Percentiles rank a stretch among this genome's conserved stretches.
phyloP scores from a whole-genome alignment of 2,888 invertebrate species.

The Chymomyza amoena region DNA sequence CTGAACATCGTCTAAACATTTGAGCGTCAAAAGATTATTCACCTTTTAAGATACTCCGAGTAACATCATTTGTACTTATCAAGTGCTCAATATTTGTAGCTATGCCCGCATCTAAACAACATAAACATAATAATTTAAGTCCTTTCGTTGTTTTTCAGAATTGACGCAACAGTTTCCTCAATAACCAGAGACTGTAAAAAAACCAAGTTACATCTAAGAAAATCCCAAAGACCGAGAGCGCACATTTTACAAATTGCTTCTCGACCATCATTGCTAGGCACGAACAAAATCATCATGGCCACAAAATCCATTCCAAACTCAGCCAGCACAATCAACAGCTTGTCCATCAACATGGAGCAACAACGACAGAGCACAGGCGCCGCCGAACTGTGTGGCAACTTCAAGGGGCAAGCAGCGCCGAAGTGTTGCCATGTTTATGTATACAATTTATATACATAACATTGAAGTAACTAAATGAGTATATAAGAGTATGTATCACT shows the following conservation, averaged over 20 bases:
- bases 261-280: neutral
- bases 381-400: conserved; percentile 1
- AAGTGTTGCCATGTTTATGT: neutral
- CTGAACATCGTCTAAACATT: neutral
- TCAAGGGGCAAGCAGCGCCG: conserved; percentile 1
- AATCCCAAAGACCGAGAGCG: neutral
- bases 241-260: neutral
- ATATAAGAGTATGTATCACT: conserved; percentile 39
- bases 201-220: neutral
- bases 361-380: neutral
- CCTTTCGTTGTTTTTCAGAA: neutral
- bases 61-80: neutral
- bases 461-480: neutral
- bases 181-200: neutral
- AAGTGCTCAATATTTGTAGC: neutral
- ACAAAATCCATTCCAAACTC: conserved; percentile 13
- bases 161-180: neutral
- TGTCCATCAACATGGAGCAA: conserved; percentile 30
- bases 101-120: neutral
- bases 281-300: neutral
- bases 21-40: neutral
- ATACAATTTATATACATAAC: conserved; percentile 34
- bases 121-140: neutral
- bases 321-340: conserved; percentile 56
- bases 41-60: neutral